Evolutionary conservation across 2,113 vertebrate species (phyloP).

Genomic region (Gasterosteus nipponicus): DNA sequence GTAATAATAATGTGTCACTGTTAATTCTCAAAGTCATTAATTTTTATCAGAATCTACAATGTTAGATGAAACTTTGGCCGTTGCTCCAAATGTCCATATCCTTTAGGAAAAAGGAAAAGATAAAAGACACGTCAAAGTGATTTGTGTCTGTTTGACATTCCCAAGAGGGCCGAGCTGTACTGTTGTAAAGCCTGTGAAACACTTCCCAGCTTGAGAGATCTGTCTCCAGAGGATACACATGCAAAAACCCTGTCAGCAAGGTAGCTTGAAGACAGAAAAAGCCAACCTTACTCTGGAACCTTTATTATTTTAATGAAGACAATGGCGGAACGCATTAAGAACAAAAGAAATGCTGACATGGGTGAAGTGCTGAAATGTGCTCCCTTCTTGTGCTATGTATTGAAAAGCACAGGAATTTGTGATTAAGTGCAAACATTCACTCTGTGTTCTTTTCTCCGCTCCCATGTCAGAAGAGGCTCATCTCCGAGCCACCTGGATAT

Average conservation of each 20-base stretch:
- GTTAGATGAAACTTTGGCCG: slow-evolving; percentile 19
- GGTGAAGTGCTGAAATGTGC: slow-evolving; percentile 41
- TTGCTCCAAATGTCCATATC: slow-evolving; percentile 43
- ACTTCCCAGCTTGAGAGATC: slow-evolving; percentile 67
- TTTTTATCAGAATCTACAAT: slow-evolving; percentile 14
- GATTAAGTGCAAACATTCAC: slow-evolving; percentile 41
- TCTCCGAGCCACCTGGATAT: slow-evolving; percentile 26
- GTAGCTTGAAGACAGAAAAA: slow-evolving; percentile 49
- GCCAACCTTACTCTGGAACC: slow-evolving; percentile 29
- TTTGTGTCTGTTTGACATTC: slow-evolving; percentile 73
- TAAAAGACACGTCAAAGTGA: slow-evolving; percentile 70
- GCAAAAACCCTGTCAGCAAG: slow-evolving; percentile 73
- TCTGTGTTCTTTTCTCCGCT: slow-evolving; percentile 31
- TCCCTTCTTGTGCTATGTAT: slow-evolving; percentile 23
- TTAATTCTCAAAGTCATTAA: slow-evolving; percentile 24
- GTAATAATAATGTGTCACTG: slow-evolving; percentile 15
- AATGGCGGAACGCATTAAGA: slow-evolving; percentile 49
- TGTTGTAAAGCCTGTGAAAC: slow-evolving; percentile 77
- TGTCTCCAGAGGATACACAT: slow-evolving; percentile 71
- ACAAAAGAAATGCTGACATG: slow-evolving; percentile 68
- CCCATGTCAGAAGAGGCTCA: background rate
- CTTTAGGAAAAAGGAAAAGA: slow-evolving; percentile 34
- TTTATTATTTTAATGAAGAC: slow-evolving; percentile 34
- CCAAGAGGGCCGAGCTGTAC: slow-evolving; percentile 61
- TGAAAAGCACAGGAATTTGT: slow-evolving; percentile 36